These are phyloP conservation scores for Ypsolopha scabrella DNA, from an alignment of 2,888 invertebrate genomes.

Conservation along the genomic window DNA sequence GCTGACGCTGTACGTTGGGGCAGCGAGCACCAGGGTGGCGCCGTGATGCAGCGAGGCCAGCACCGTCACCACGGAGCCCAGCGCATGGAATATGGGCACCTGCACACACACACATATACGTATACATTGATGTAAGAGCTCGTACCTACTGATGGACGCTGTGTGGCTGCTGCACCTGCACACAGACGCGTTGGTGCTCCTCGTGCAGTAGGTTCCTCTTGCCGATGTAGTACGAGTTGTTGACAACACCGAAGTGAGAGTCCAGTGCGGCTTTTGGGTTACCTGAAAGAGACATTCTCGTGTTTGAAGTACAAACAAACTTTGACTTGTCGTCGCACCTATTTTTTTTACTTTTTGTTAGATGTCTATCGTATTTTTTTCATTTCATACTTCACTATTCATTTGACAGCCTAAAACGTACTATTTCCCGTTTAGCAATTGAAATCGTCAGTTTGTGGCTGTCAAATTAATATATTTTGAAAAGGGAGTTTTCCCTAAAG, in stretches of 20 bases:
- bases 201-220: conserved; percentile 52
- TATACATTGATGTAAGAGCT: not conserved
- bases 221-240: conserved; percentile 80
- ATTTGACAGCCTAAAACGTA: too few relatives aligned
- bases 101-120: conserved; percentile 14
- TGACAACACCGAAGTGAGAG: conserved; percentile 81
- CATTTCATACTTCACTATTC: too few relatives aligned
- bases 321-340: too few relatives aligned
- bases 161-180: conserved; percentile 43
- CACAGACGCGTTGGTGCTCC: conserved; percentile 60
- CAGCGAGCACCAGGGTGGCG: conserved; percentile 71
- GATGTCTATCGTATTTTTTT: too few relatives aligned
- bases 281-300: conserved; percentile 39
- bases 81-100: conserved; percentile 88
- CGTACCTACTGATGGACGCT: too few relatives aligned
- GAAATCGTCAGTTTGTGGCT: too few relatives aligned
- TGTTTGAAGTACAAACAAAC: not conserved
- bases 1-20: conserved; percentile 70
- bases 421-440: too few relatives aligned
- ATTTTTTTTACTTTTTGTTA: too few relatives aligned
- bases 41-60: conserved; percentile 72
- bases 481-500: too few relatives aligned
- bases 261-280: conserved; percentile 82
- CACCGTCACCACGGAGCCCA: conserved; percentile 78
- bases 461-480: too few relatives aligned